These are phyloP conservation scores for Odontomachus brunneus DNA, from an alignment of 1,140 invertebrate species.

Conservation along the genomic window DNA sequence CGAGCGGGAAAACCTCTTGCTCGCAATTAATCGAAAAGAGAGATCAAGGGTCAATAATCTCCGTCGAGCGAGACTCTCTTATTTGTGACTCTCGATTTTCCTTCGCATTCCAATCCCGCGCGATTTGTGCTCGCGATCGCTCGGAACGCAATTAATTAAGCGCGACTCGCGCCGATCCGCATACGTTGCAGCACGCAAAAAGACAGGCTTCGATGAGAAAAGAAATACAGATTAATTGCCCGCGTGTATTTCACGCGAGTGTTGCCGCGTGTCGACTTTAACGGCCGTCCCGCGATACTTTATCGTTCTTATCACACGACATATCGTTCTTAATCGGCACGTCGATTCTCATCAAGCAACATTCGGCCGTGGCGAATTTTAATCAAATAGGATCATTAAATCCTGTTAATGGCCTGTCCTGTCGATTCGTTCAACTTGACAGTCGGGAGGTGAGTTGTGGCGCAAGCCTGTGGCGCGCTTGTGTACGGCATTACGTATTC, in stretches of 20 bases:
- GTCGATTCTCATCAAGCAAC: not conserved
- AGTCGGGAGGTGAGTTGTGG: conserved; percentile 18
- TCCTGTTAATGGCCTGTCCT: conserved; percentile 33
- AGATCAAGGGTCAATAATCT: conserved; percentile 53
- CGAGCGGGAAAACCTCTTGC: conserved; percentile 35
- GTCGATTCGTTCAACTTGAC: conserved; percentile 17
- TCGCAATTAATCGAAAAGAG: conserved; percentile 56
- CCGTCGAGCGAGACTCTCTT: not conserved
- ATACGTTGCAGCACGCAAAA: too few species aligned
- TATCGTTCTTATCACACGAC: not conserved
- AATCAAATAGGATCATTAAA: conserved; percentile 37
- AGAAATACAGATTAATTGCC: not conserved
- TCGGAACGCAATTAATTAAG: conserved; percentile 48
- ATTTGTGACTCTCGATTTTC: conserved; percentile 53
- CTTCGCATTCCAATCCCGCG: conserved; percentile 19
- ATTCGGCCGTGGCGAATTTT: conserved; percentile 10
- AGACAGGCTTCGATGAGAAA: too few species aligned
- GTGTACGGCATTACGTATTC: conserved; percentile 51
- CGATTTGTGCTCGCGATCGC: not conserved
- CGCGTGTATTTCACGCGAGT: not conserved
- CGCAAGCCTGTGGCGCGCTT: not conserved
- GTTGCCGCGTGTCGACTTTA: not conserved
- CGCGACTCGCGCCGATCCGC: too few species aligned
- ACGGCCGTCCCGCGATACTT: not conserved
- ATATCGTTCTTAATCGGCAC: too few species aligned